These are phyloP conservation scores for Mystacornis crossleyi DNA, from an alignment of 2,113 vertebrate genomes.

Conservation along the genomic window DNA sequence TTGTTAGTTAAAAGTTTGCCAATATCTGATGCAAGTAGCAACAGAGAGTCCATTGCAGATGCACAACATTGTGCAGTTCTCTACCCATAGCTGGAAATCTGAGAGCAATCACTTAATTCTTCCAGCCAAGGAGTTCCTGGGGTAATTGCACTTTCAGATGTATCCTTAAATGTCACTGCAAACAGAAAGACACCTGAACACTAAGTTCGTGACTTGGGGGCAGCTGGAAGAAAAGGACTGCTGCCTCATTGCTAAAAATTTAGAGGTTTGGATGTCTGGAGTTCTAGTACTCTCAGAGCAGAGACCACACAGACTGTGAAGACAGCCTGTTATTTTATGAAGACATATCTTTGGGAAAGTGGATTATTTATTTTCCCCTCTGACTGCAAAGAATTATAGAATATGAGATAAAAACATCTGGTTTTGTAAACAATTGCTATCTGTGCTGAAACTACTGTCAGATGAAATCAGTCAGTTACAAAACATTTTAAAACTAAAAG, in stretches of 20 bases:
- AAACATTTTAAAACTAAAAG: not conserved
- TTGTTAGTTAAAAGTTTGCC: conserved; percentile 41
- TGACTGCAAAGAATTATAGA: not conserved
- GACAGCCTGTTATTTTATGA: not conserved
- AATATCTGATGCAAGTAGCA: not conserved
- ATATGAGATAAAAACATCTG: not conserved
- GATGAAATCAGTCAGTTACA: not conserved
- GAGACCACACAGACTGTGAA: not conserved
- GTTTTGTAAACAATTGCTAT: not conserved
- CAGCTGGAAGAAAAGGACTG: not conserved
- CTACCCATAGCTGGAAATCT: not conserved
- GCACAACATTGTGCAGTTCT: not conserved
- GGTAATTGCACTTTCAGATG: not conserved
- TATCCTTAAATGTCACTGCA: not conserved
- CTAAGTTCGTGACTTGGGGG: not conserved
- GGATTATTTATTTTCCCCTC: not conserved
- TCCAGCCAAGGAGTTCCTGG: not conserved
- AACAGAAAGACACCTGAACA: not conserved
- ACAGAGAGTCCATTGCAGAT: not conserved
- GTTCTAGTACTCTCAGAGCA: not conserved
- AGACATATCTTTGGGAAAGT: not conserved
- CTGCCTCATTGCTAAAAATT: not conserved
- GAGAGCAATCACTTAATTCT: not conserved
- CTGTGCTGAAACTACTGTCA: not conserved
- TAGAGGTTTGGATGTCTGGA: not conserved